A percentile compares a stretch with the other conserved stretches of the same genome.
phyloP scores from a whole-genome alignment of 1,140 invertebrate species.

The Drosophila teissieri region DNA sequence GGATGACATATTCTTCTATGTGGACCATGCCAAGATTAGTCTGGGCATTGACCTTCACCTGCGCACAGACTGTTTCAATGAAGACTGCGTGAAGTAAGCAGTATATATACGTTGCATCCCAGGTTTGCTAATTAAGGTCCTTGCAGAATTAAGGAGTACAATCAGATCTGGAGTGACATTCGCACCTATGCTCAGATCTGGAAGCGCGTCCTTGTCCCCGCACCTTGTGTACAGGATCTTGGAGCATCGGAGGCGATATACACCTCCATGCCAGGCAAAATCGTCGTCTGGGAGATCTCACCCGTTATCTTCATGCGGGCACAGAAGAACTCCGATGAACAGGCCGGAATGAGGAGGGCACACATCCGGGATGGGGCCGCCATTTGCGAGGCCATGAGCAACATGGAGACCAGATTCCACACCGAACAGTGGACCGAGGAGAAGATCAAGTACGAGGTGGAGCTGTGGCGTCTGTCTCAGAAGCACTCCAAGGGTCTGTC shows the following conservation, averaged over 20 bases:
- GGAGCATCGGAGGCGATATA: conserved; percentile 92
- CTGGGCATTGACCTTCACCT: conserved; percentile 86
- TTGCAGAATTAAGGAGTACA: conserved; percentile 89
- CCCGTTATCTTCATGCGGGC: conserved; percentile 93
- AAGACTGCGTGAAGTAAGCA: conserved; percentile 88
- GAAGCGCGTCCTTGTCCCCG: conserved; percentile 89
- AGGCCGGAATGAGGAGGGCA: conserved; percentile 93
- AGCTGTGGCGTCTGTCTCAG: conserved; percentile 89
- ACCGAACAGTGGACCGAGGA: conserved; percentile 88
- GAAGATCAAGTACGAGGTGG: conserved; percentile 88
- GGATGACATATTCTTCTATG: conserved; percentile 87
- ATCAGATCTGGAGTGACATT: conserved; percentile 89
- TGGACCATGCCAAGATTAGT: conserved; percentile 87
- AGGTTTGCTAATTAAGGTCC: not conserved
- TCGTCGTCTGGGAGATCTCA: conserved; percentile 87
- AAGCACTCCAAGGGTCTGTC: conserved; percentile 89
- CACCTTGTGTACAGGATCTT: conserved; percentile 88
- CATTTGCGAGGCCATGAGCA: conserved; percentile 95
- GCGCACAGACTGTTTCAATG: conserved; percentile 86
- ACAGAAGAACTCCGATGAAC: conserved; percentile 94
- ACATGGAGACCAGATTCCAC: conserved; percentile 89
- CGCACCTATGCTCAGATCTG: conserved; percentile 88
- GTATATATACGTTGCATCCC: no score
- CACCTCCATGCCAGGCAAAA: conserved; percentile 87
- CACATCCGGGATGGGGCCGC: conserved; percentile 95